These are phyloP conservation scores for Montipora cactus DNA, from an alignment of 64 coral and sea anemone genomes.

Conservation along the genomic window DNA sequence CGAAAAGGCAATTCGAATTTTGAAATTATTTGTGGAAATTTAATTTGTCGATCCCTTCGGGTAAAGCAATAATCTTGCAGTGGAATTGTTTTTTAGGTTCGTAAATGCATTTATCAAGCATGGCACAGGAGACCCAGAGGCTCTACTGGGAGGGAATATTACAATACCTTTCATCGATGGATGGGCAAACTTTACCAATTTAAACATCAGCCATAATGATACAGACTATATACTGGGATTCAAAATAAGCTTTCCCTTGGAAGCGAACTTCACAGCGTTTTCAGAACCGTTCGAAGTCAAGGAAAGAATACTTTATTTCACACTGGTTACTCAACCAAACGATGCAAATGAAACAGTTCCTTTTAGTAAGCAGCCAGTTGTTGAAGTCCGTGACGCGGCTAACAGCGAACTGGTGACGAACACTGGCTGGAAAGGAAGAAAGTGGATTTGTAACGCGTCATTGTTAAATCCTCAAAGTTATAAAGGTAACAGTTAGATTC, in stretches of 20 bases:
- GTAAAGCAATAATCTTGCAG: too few species aligned
- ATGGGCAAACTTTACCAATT: constrained; percentile 78
- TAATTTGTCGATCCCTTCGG: too few species aligned
- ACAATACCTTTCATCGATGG: constrained; percentile 51
- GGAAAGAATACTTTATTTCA: constrained; percentile 66
- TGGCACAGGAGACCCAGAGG: constrained; percentile 53
- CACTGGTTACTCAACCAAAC: constrained; percentile 24
- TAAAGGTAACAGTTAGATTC: constrained; percentile 25
- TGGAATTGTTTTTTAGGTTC: constrained; percentile 47
- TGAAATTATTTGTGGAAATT: too few species aligned
- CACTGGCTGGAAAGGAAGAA: constrained; percentile 81
- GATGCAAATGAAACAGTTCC: constrained; percentile 78
- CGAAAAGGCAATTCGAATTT: too few species aligned
- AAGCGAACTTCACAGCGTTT: constrained; percentile 26
- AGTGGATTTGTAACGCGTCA: constrained; percentile 56
- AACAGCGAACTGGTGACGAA: constrained; percentile 67
- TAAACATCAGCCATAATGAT: constrained; percentile 72
- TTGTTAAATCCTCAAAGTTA: constrained; percentile 27
- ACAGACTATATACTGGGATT: constrained; percentile 66
- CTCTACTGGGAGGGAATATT: constrained; percentile 55
- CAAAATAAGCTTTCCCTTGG: constrained; percentile 43
- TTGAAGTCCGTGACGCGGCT: constrained; percentile 67
- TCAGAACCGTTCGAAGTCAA: constrained; percentile 64
- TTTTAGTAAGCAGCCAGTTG: constrained; percentile 67
- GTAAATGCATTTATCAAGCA: constrained; percentile 64